Evolutionary conservation across 2,113 vertebrate species (phyloP).

Genomic region (Terrapene triunguis): DNA sequence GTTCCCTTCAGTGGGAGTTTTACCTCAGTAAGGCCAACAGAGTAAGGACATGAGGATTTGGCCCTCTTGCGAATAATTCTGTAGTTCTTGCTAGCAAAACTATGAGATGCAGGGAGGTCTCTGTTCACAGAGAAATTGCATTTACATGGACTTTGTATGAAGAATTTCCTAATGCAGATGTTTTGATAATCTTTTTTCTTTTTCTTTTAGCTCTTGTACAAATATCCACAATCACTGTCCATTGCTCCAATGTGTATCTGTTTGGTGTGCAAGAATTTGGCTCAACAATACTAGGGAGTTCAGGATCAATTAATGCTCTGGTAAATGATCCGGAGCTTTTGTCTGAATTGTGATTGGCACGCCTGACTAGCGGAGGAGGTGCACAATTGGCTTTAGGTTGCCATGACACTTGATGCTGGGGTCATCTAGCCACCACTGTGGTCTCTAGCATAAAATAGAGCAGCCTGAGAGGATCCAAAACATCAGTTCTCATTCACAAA

Average conservation of each 20-base stretch:
- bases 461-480: background rate
- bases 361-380: background rate
- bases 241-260: background rate
- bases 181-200: background rate
- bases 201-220: background rate
- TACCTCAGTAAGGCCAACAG: background rate
- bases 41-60: background rate
- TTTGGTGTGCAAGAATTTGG: constrained; percentile 5
- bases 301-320: background rate
- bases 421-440: background rate
- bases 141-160: background rate
- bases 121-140: background rate
- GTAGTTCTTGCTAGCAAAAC: background rate
- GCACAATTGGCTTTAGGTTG: background rate
- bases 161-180: background rate
- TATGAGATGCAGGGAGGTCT: background rate
- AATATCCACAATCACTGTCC: background rate
- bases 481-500: background rate
- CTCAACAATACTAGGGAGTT: background rate
- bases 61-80: background rate
- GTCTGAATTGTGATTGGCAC: no score
- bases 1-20: background rate
- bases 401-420: background rate
- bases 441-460: background rate
- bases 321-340: background rate